These are phyloP conservation scores for Hydrocynus forskahlii DNA, from an alignment of 2,797 vertebrate species.

Conservation along the genomic window DNA sequence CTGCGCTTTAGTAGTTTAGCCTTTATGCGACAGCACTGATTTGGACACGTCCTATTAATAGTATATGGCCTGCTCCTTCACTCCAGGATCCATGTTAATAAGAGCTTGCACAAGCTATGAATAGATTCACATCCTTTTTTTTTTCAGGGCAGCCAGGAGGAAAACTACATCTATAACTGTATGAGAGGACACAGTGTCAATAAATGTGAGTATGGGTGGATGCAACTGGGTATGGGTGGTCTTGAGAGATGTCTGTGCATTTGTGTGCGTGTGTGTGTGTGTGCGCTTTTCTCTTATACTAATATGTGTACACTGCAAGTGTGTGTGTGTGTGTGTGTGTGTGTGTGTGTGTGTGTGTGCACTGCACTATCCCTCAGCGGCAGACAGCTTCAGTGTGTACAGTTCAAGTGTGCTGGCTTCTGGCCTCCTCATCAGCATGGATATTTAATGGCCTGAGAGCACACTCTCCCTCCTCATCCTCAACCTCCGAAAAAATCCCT, in stretches of 20 bases:
- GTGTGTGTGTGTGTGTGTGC: conserved; percentile 34
- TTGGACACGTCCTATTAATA: conserved; percentile 81
- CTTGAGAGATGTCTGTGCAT: conserved; percentile 20
- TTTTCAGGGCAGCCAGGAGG: not conserved
- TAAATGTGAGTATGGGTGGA: conserved; percentile 26
- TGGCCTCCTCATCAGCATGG: conserved; percentile 70
- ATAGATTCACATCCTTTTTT: not conserved
- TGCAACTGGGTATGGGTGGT: not conserved
- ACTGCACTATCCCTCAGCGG: not conserved
- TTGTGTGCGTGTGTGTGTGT: conserved; percentile 18
- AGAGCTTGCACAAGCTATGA: conserved; percentile 67
- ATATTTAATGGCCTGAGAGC: conserved; percentile 80
- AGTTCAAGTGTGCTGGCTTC: conserved; percentile 35
- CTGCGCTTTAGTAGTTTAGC: conserved; percentile 73
- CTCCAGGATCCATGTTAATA: conserved; percentile 71
- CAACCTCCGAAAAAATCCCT: conserved; percentile 33
- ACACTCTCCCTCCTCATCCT: conserved; percentile 48
- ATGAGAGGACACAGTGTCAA: conserved; percentile 5
- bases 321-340: not conserved
- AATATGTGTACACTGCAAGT: conserved; percentile 12
- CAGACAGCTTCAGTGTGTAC: conserved; percentile 7
- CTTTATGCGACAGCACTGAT: conserved; percentile 78
- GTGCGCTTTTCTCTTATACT: conserved; percentile 18
- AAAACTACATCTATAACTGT: not conserved
- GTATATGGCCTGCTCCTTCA: conserved; percentile 70